Base-by-base conservation (phyloP, 2,113 vertebrate genomes). In the Lycaon pictus region DNA sequence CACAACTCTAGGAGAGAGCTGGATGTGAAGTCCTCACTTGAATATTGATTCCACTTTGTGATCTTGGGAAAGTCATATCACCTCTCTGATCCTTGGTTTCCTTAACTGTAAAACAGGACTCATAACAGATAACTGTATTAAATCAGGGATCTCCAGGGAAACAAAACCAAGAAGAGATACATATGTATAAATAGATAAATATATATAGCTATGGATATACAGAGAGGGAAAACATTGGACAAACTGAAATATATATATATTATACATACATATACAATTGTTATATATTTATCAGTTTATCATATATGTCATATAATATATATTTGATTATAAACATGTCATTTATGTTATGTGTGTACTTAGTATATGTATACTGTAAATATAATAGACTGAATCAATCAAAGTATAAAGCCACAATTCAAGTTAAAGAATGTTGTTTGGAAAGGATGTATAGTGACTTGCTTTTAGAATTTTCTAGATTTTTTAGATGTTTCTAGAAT, bases 371-470 rank as follows among this genome's bases (percentile, higher is more conserved):
- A 43, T 43, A 65, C 77, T 81, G 22, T 13, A 91, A 81, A 58
- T 43, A 25, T 8, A 0, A 11, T 0, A 29, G 58, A 20, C 5
- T 13, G 20, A n/a, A 43, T 43, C 43, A 20, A 19, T n/a, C 69
- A 16, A 43, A 17, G 16, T 32, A 35, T n/a, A n/a, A 32, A 82
- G 62, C 51, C 48, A 56, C 17, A 25, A 19, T 9, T 29, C 32
- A 72, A 51, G 23, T 74, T 65, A 53, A 11, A 56, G 27, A 76
- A 67, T 51, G 6, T 58, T 43, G 4, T 11, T 56, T 16, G 8
- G 5, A n/a, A 65, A 48, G 0, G 17, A 15, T 13, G 3, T 5
- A 2, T 0, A 7, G 0, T 27, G 83, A 56, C 20, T 12, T 27
- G 56, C 16, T 12, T 63, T 27, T 29, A n/a, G 23, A 11, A 11